Conservation (phyloP, 2,797 vertebrate species). For the Acanthurus lineatus region DNA sequence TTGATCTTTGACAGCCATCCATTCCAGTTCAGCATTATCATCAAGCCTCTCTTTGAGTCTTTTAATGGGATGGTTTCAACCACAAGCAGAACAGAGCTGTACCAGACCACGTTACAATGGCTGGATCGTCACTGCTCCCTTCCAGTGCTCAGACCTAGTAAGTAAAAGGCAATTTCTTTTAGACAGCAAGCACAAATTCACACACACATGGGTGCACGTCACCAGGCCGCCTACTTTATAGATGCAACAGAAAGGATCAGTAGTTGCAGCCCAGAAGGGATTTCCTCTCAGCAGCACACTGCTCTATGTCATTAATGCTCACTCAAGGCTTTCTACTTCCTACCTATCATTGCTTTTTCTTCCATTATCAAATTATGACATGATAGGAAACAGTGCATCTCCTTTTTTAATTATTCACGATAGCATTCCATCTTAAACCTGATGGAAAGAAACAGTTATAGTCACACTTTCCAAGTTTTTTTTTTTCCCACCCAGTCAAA, state of each 20-base stretch:
- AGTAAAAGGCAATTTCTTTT: conserved; percentile 71
- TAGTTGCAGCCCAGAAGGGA: neutral
- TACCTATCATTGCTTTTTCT: conserved; percentile 8
- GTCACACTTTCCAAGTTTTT: conserved; percentile 4
- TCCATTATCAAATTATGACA: neutral
- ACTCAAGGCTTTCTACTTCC: neutral
- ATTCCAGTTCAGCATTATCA: conserved; percentile 94
- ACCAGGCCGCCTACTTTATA: neutral
- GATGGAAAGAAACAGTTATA: neutral
- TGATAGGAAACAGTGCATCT: conserved; percentile 9
- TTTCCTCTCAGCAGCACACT: neutral
- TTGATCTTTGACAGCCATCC: conserved; percentile 83
- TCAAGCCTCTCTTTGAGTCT: conserved; percentile 96
- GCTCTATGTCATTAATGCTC: neutral
- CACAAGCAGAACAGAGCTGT: conserved; percentile 89
- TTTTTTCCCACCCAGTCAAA: neutral
- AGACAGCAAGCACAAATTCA: neutral
- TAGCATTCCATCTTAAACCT: neutral
- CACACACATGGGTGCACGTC: neutral
- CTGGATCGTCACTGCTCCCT: conserved; percentile 94
- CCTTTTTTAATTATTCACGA: neutral
- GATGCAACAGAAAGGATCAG: neutral
- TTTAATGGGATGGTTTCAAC: conserved; percentile 94
- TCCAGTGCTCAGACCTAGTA: conserved; percentile 93
- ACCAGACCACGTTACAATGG: conserved; percentile 91